Evolutionary conservation across 2,113 vertebrate genomes (phyloP).

Genomic region (Callospermophilus lateralis): DNA sequence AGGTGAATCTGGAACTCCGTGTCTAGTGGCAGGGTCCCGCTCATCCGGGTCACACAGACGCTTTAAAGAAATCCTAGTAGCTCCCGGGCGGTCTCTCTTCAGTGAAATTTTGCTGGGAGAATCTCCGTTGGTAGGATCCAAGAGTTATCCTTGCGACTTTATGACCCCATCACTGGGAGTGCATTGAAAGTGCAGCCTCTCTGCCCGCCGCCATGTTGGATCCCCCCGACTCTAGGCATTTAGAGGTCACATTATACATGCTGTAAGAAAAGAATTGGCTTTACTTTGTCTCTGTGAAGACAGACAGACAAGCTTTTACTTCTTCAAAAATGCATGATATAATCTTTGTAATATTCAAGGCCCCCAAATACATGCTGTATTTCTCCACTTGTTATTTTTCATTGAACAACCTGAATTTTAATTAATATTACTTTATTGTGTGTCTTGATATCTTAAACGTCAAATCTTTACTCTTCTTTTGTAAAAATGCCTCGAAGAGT

Average conservation of each 20-base stretch:
- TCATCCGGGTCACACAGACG: too few species aligned
- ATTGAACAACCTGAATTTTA: background rate
- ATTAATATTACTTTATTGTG: background rate
- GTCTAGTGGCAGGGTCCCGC: too few species aligned
- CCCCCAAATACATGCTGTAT: background rate
- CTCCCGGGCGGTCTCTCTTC: too few species aligned
- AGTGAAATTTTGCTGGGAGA: too few species aligned
- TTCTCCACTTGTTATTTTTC: background rate
- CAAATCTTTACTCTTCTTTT: background rate
- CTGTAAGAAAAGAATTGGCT: background rate
- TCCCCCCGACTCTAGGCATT: too few species aligned
- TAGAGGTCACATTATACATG: background rate
- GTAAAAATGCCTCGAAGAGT: background rate
- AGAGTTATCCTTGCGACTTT: too few species aligned
- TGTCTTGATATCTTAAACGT: background rate
- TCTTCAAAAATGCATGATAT: background rate
- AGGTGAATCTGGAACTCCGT: too few species aligned
- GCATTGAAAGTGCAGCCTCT: too few species aligned
- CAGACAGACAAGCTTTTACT: background rate
- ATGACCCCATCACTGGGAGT: too few species aligned
- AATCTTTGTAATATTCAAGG: background rate
- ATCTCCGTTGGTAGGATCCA: too few species aligned
- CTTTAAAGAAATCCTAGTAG: too few species aligned
- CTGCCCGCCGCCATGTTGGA: too few species aligned
- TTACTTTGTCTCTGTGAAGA: background rate